These are phyloP conservation scores for Helleia helle DNA, from an alignment of 2,888 invertebrate genomes.

Conservation along the genomic window DNA sequence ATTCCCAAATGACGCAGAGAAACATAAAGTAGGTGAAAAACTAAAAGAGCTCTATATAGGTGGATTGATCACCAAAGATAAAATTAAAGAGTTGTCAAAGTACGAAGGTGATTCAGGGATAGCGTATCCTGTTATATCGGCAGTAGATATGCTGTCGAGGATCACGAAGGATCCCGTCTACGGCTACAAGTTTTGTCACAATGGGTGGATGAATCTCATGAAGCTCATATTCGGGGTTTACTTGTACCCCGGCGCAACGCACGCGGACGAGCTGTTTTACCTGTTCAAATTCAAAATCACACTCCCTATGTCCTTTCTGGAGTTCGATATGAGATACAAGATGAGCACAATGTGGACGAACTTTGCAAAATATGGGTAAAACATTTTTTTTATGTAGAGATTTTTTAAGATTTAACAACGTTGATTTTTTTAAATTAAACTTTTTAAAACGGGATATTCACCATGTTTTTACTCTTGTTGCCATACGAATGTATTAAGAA, in stretches of 20 bases:
- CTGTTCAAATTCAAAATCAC: conserved; percentile 42
- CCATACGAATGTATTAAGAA: too few relatives aligned
- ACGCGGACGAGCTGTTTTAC: conserved; percentile 63
- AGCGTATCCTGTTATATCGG: conserved; percentile 40
- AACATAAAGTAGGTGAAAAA: conserved; percentile 28
- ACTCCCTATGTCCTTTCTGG: conserved; percentile 30
- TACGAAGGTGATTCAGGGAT: conserved; percentile 53
- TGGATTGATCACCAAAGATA: conserved; percentile 45
- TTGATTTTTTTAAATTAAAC: too few relatives aligned
- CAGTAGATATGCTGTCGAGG: conserved; percentile 37
- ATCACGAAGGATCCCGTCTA: conserved; percentile 36
- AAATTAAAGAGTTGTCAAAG: conserved; percentile 38
- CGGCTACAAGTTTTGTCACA: conserved; percentile 45
- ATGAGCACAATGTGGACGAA: conserved; percentile 56
- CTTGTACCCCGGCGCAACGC: conserved; percentile 47
- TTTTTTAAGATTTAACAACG: too few relatives aligned
- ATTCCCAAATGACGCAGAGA: conserved; percentile 36
- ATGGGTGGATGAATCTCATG: conserved; percentile 50
- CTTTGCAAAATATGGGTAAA: conserved; percentile 57
- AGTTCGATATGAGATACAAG: conserved; percentile 35
- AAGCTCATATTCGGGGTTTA: conserved; percentile 39
- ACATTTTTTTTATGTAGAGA: too few relatives aligned
- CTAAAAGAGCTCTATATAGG: conserved; percentile 53
- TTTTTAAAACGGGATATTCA: too few relatives aligned
- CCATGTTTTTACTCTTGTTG: too few relatives aligned